These are phyloP conservation scores for Parapristionchus giblindavisi DNA, from an alignment of 2,888 invertebrate genomes.

Conservation along the genomic window DNA sequence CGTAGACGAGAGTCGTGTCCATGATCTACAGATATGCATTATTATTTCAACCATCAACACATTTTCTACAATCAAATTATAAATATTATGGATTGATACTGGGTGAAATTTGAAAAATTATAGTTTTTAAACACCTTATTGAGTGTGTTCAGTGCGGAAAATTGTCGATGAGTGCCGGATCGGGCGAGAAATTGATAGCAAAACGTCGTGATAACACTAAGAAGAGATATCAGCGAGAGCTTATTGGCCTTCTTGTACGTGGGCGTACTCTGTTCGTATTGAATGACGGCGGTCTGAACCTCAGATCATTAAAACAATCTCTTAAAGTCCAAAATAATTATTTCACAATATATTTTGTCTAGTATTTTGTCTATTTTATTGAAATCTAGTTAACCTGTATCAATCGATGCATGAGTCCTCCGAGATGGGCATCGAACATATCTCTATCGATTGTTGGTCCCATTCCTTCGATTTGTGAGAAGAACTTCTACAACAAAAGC, in stretches of 20 bases:
- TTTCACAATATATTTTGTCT: constrained; percentile 3
- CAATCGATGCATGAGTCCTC: constrained; percentile 72
- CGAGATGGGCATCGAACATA: constrained; percentile 71
- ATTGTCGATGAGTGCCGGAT: constrained; percentile 75
- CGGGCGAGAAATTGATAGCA: constrained; percentile 73
- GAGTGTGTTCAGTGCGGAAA: constrained; percentile 76
- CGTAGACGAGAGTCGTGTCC: constrained; percentile 74
- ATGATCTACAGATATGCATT: constrained; percentile 68
- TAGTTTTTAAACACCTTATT: constrained; percentile 73
- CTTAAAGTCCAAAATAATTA: background rate
- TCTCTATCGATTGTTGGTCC: constrained; percentile 66
- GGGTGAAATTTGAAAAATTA: background rate
- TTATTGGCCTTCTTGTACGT: constrained; percentile 60
- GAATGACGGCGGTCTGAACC: constrained; percentile 71
- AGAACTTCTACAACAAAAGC: constrained; percentile 58
- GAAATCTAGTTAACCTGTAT: constrained; percentile 70
- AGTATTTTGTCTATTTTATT: background rate
- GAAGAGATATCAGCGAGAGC: constrained; percentile 71
- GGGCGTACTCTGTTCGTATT: constrained; percentile 66
- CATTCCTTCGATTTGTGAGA: constrained; percentile 55
- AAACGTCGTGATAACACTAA: constrained; percentile 75
- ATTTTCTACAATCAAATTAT: background rate
- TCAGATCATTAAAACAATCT: background rate
- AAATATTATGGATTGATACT: background rate
- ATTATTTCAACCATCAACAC: constrained; percentile 3